A percentile compares a stretch with the other conserved stretches of the same genome.
Conservation (phyloP, 1,140 invertebrate species). For the Littorina saxatilis region DNA sequence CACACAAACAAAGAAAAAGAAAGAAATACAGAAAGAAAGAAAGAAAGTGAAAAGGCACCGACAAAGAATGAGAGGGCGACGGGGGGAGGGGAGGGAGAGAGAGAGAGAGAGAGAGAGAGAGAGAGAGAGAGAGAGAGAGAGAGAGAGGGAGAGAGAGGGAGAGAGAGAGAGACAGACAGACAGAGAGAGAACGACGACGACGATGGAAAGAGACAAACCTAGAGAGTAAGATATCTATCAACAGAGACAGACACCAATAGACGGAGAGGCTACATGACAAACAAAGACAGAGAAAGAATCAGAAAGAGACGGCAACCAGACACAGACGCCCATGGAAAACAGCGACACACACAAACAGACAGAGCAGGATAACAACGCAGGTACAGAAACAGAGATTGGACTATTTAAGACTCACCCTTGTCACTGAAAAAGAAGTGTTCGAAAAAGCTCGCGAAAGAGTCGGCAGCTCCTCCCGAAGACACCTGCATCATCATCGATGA, state of each 20-base stretch:
- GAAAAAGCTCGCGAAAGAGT: constrained; percentile 16
- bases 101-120: no score
- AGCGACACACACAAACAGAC: constrained; percentile 1
- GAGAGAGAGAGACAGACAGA: background rate
- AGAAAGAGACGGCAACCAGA: background rate
- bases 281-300: constrained; percentile 8
- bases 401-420: background rate
- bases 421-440: constrained; percentile 12
- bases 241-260: constrained; percentile 27
- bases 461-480: no score
- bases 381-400: no score
- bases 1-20: background rate
- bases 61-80: background rate
- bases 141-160: background rate
- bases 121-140: constrained; percentile 26
- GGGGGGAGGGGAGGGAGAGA: background rate
- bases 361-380: background rate
- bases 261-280: background rate
- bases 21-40: background rate
- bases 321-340: background rate
- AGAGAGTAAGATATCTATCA: no score
- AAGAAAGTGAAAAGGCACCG: background rate
- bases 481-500: constrained; percentile 18
- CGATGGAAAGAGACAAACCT: no score
- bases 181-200: no score